Base-by-base conservation (phyloP, 1,140 invertebrate genomes). In the Nomia melanderi region DNA sequence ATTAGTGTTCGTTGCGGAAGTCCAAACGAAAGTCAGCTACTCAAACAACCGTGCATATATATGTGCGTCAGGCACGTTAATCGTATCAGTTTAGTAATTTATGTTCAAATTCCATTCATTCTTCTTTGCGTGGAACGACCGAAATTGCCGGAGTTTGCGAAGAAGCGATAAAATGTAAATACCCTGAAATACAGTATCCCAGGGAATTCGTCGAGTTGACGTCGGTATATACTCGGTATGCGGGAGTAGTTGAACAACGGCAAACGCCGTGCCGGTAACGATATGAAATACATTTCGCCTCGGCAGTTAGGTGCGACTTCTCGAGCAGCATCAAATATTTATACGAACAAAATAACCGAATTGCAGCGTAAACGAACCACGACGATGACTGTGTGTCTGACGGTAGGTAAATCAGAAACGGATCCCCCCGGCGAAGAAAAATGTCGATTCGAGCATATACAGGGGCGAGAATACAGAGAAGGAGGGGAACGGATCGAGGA, bases 161-260 rank as follows among this genome's bases (percentile, higher is more conserved):
- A 67, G 77, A 57, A 73, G 76, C 81, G 85, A 86, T 86, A 86
- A 86, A 86, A 86, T 86, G 85, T 86, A 86, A 86, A 86, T 86
- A 85, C 82, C 74, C 72, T 86, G 85, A 86, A 86, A 84, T 84
- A 86, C 72, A 63, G 76, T 79, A 47, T 81, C 77, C 85, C 54
- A 75, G 85, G 85, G 85, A 86, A 85, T 86, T 86, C 75, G 76
- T 79, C 47, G 64, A 65, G 80, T 72, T 77, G 75, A 71, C 65
- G 64, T 65, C 53, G 47, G 39, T 41, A 29, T 41, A 39, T 41
- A 29, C 41, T 65, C n/a, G 36, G 75, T 23, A n/a, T 20, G 50
- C 20, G 31, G 41, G 65, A 47, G 57, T 33, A 50, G 75, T 47
- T 59, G 66, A 81, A 75, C 29, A 27, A 27, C 74, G 62, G 36